A percentile compares a stretch with the other conserved stretches of the same genome.
These are phyloP conservation scores for Euschistus heros DNA, from an alignment of 1,140 invertebrate species.

Conservation along the genomic window DNA sequence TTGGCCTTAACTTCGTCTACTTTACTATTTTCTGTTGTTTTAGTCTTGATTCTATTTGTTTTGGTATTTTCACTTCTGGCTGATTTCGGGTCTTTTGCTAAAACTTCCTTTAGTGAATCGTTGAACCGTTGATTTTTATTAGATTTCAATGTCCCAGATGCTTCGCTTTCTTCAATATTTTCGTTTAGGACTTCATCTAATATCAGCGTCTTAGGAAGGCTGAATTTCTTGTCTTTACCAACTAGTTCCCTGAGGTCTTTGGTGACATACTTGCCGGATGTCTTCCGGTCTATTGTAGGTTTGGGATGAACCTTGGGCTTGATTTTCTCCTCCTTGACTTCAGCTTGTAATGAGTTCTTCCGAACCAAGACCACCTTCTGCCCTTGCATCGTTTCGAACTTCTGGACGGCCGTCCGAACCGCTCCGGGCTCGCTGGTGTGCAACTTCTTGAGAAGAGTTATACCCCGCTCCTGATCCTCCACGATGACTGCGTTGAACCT, in stretches of 20 bases:
- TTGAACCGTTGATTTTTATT: background rate
- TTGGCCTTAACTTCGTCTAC: too few species aligned
- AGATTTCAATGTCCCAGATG: background rate
- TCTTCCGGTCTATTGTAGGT: constrained; percentile 5
- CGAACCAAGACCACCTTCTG: constrained; percentile 18
- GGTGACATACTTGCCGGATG: background rate
- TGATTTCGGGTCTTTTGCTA: background rate
- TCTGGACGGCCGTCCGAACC: constrained; percentile 8
- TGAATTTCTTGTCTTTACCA: constrained; percentile 9
- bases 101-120: background rate
- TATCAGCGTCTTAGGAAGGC: background rate
- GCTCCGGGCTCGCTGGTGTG: background rate
- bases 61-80: too few species aligned
- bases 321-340: background rate
- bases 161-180: background rate
- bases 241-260: background rate
- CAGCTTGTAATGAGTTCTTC: constrained; percentile 10
- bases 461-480: constrained; percentile 12
- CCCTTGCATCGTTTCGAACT: constrained; percentile 15
- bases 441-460: background rate
- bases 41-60: too few species aligned
- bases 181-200: background rate
- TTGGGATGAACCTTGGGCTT: constrained; percentile 12
- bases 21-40: too few species aligned
- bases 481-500: constrained; percentile 23